These are phyloP conservation scores for Dicrostonyx torquatus DNA, from an alignment of 2,797 vertebrate species.

Conservation along the genomic window DNA sequence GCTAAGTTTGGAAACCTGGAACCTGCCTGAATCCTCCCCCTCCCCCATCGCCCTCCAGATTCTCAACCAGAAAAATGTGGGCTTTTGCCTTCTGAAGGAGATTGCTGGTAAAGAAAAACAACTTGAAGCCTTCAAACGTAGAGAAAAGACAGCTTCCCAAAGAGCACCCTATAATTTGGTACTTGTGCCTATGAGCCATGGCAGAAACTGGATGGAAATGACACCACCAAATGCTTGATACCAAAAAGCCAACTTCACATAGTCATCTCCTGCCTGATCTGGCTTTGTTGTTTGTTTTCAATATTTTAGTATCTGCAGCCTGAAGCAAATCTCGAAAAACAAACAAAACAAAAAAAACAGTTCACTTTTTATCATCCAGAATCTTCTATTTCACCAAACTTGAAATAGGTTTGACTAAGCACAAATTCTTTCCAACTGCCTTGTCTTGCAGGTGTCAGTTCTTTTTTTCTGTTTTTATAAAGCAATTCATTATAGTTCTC, in stretches of 20 bases:
- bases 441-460: slow-evolving; percentile 72
- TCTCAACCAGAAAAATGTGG: slow-evolving; percentile 56
- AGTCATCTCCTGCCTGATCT: neutral
- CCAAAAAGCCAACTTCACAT: neutral
- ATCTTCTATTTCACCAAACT: slow-evolving; percentile 78
- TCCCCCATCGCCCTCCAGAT: neutral
- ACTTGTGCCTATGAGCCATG: slow-evolving; percentile 73
- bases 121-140: slow-evolving; percentile 67
- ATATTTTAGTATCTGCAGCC: slow-evolving; percentile 55
- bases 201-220: neutral
- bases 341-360: neutral
- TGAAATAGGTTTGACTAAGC: slow-evolving; percentile 78
- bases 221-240: neutral
- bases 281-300: slow-evolving; percentile 54
- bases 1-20: slow-evolving; percentile 71
- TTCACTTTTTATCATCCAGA: slow-evolving; percentile 72
- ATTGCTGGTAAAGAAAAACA: slow-evolving; percentile 64
- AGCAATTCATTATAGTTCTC: slow-evolving; percentile 75
- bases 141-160: slow-evolving; percentile 60
- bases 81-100: slow-evolving; percentile 44
- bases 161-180: slow-evolving; percentile 69
- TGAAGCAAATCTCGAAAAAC: slow-evolving; percentile 41
- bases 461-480: slow-evolving; percentile 1
- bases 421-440: slow-evolving; percentile 77
- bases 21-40: neutral